Base-by-base conservation (phyloP, 2,888 invertebrate species). In the Dione vanillae region DNA sequence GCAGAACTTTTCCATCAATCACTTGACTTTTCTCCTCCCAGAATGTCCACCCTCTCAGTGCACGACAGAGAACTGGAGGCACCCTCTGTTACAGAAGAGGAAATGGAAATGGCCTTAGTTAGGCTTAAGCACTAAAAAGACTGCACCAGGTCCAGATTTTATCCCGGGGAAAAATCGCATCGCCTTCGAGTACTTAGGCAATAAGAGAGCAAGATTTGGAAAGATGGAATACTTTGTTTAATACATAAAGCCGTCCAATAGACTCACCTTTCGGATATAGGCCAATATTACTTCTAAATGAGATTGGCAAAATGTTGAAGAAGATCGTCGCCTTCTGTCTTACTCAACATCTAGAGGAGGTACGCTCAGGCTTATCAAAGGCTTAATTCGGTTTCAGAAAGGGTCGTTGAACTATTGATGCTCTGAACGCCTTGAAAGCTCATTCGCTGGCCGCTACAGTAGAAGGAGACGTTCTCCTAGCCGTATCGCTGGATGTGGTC, bases 241-340 rank as follows among this genome's bases (percentile, higher is more conserved):
- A 14, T 43, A 14, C 43, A 1, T 1, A 43, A 43, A 40, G 40
- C 8, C 14, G 43, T 43, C 2, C 11, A 14, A 1, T 43, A 1
- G 43, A 43, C 43, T 43, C 14, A 14, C 43, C 14, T 43, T 43
- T 14, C 14, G 43, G 1, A 43, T 43, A 43, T 14, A 59, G 16
- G 16, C 9, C n/a, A 41, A 16, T 41, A 14, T 19, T n/a, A 9
- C 41, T 59, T 7, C 41, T 37, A 19, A 27, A 12, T 43, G 61
- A 61, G 41, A 61, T 1, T 9, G 11, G 12, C 1, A 45, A 61
- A 14, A 10, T 61, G 1, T 20, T 61, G 2, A 45, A 61, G 61
- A 20, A 61, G 20, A 61, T 61, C n/a, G 27, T 61, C 14, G 27
- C 35, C 16, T 27, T 45, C 45, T 27, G 45, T 45, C 20, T 61